Percentiles rank a stretch among this genome's conserved stretches.
These are phyloP conservation scores for Turnix velox DNA, from an alignment of 2,113 vertebrate species.

Conservation along the genomic window DNA sequence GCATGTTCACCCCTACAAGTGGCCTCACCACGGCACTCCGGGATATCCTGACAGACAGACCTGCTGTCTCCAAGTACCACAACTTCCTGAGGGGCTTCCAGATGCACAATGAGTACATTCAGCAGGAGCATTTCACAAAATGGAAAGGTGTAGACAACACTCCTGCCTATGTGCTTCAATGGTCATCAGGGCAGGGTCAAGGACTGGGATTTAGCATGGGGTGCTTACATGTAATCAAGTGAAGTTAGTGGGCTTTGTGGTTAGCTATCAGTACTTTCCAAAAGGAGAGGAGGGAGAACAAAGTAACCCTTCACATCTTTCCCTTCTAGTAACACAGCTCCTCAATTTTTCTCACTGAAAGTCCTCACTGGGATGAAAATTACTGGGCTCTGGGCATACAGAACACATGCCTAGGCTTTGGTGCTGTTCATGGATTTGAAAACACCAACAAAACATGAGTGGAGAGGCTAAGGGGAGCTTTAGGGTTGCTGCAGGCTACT, in stretches of 20 bases:
- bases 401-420: not conserved
- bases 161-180: fast-evolving
- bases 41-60: conserved; percentile 68
- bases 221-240: fast-evolving
- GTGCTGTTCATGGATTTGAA: not conserved
- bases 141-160: conserved; percentile 73
- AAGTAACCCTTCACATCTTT: not conserved
- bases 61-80: conserved; percentile 74
- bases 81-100: conserved; percentile 77
- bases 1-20: conserved; percentile 59
- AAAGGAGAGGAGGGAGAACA: not conserved
- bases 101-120: conserved; percentile 71
- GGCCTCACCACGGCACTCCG: conserved; percentile 65
- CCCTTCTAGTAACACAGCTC: not conserved
- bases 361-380: not conserved
- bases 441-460: not conserved
- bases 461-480: not conserved
- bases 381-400: not conserved
- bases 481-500: fast-evolving
- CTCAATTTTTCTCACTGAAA: not conserved
- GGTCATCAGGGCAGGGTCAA: fast-evolving
- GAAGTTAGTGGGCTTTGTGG: not conserved
- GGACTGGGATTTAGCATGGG: fast-evolving
- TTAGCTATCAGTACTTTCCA: not conserved
- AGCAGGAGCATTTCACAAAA: conserved; percentile 58